Evolutionary conservation across 2,797 vertebrate species (phyloP).

Genomic region (Hippocampus kuda): DNA sequence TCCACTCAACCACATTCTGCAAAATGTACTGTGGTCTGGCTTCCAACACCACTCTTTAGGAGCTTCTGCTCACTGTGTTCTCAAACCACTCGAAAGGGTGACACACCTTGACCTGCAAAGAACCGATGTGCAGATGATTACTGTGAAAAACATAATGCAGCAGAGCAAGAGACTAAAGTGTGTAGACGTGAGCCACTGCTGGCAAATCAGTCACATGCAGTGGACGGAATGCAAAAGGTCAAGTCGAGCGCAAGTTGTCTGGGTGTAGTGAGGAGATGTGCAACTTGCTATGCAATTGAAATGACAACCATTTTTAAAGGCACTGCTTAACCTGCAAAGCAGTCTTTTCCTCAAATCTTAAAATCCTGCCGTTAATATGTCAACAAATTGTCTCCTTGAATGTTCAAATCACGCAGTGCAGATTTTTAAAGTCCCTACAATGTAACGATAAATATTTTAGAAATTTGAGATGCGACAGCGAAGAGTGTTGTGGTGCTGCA

Average conservation of each 20-base stretch:
- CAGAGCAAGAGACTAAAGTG: constrained; percentile 38
- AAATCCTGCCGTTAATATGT: too few relatives aligned
- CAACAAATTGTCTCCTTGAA: background rate
- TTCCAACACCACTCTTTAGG: background rate
- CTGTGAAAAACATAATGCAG: constrained; percentile 39
- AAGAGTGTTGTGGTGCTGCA: too few relatives aligned
- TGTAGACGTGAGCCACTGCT: constrained; percentile 61
- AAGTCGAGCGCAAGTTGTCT: constrained; percentile 34
- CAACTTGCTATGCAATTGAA: background rate
- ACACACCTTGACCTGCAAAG: constrained; percentile 42
- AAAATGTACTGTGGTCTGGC: constrained; percentile 20
- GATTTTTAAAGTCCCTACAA: too few relatives aligned
- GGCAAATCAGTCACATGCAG: constrained; percentile 43
- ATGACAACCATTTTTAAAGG: background rate
- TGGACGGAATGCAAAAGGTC: constrained; percentile 2
- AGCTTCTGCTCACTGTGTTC: background rate
- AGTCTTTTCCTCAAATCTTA: too few relatives aligned
- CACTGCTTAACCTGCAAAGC: background rate
- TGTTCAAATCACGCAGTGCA: too few relatives aligned
- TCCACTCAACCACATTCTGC: constrained; percentile 55
- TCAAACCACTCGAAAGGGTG: constrained; percentile 33
- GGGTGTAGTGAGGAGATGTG: constrained; percentile 24
- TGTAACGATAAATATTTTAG: too few relatives aligned
- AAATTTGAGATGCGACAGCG: too few relatives aligned
- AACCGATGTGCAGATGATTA: constrained; percentile 52